A percentile compares a stretch with the other conserved stretches of the same genome.
These are phyloP conservation scores for Bergia puertoricense DNA, from an alignment of 92 coral and sea anemone species.

Conservation along the genomic window DNA sequence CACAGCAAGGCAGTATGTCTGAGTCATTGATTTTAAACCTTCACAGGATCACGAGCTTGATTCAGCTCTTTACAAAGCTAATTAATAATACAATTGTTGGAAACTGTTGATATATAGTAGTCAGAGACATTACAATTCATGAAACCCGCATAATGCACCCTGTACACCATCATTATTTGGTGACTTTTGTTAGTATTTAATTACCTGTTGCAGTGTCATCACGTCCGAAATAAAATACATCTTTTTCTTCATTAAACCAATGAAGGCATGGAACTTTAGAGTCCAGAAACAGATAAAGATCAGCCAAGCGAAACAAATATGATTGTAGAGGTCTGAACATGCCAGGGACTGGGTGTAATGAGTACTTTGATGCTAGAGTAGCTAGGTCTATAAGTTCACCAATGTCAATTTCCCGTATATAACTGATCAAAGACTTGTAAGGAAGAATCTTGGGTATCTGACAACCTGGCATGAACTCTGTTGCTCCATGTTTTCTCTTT, in stretches of 20 bases:
- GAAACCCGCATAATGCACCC: not conserved
- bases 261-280: slow-evolving; percentile 51
- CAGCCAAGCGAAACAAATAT: slow-evolving; percentile 49
- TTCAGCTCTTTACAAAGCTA: too few relatives aligned
- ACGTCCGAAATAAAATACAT: slow-evolving; percentile 26
- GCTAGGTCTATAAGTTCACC: slow-evolving; percentile 49
- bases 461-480: slow-evolving; percentile 60
- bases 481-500: slow-evolving; percentile 11
- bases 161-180: not conserved
- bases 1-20: too few relatives aligned
- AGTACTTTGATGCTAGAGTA: slow-evolving; percentile 39
- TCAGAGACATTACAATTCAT: not conserved
- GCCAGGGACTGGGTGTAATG: slow-evolving; percentile 44
- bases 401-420: slow-evolving; percentile 53
- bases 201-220: slow-evolving; percentile 41
- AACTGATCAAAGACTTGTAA: slow-evolving; percentile 63
- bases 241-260: slow-evolving; percentile 57
- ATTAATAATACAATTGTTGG: too few relatives aligned
- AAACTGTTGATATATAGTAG: not conserved
- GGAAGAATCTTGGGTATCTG: slow-evolving; percentile 56
- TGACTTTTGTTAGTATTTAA: not conserved
- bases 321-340: slow-evolving; percentile 54
- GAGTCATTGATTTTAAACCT: too few relatives aligned
- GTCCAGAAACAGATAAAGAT: slow-evolving; percentile 41
- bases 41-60: too few relatives aligned